Base-by-base conservation (phyloP, 2,113 vertebrate genomes). In the Tragelaphus scriptus region DNA sequence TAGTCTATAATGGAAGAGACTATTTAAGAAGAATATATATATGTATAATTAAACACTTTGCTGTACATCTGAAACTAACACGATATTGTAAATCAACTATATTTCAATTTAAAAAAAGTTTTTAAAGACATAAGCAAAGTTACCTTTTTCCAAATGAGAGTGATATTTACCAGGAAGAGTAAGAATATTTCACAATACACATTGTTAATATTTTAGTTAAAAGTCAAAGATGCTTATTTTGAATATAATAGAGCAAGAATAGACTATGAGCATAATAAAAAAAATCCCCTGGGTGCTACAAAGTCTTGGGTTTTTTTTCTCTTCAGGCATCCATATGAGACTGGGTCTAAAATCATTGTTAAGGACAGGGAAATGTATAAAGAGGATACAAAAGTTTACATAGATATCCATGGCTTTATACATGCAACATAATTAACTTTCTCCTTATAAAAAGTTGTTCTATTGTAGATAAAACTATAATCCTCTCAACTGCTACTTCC, bases 231-330 rank as follows among this genome's bases (percentile, higher is more conserved):
- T 56, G n/a, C 25, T 95, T 49, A 56, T 23, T 61, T 16, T 65
- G n/a, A 30, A 82, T 26, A 5, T n/a, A 79, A 80, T 4, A 40
- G 49, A 95, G 30, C 15, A 86, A 87, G 80, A 85, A 49, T 8
- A 80, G 47, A 82, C 40, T 32, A 47, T 4, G 49, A 91, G 2
- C 49, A 59, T 75, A 65, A 82, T 11, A 19, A 93, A 53, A 96
- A 25, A 36, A 88, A 55, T 80, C 23, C 49, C 47, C 36, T 47
- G 8, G 32, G 26, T 91, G n/a, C 65, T 87, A 53, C 14, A 89
- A 10, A 84, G 71, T 61, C 28, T 49, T 71, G 25, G 58, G 56
- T 61, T 97, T 98, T 98, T 92, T 85, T 93, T 82, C 40, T 95
- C 55, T 94, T 44, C 4, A 51, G 81, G n/a, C 1, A 36, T 82